phyloP scores from a whole-genome alignment of 2,888 invertebrate genomes.

The Microctonus hyperodae region DNA sequence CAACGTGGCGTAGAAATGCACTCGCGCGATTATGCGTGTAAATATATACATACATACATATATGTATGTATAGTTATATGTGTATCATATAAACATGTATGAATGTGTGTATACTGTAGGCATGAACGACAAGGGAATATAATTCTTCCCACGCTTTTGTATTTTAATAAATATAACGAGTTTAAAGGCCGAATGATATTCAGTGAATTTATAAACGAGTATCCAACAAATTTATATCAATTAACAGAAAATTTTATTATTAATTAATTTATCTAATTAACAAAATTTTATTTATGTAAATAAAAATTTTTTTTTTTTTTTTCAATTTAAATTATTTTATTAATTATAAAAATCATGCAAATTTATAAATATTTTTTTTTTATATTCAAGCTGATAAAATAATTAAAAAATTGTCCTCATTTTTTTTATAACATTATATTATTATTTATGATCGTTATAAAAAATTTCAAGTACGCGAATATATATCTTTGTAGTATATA shows the following conservation, averaged over 20 bases:
- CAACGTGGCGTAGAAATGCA: slow-evolving; percentile 24
- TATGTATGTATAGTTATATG: not conserved
- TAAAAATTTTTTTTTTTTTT: not conserved
- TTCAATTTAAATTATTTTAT: not conserved
- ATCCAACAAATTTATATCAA: not conserved
- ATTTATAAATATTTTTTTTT: no score
- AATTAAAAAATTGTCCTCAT: no score
- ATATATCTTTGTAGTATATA: no score
- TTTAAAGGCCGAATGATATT: no score
- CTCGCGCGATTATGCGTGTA: not conserved
- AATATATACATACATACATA: not conserved
- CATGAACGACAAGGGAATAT: slow-evolving; percentile 17
- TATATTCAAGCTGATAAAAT: no score
- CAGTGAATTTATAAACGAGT: no score
- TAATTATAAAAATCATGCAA: not conserved
- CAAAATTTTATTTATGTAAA: no score
- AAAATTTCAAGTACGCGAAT: no score
- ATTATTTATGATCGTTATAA: no score
- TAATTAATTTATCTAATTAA: slow-evolving; percentile 14
- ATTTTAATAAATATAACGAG: slow-evolving; percentile 21
- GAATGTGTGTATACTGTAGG: not conserved
- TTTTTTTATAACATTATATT: no score
- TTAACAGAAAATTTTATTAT: not conserved
- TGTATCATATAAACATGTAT: not conserved
- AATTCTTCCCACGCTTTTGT: slow-evolving; percentile 30